Percentiles rank a stretch among this genome's conserved stretches.
Evolutionary conservation across 1,140 invertebrate species (phyloP).

Genomic region (Drosophila equinoxialis): DNA sequence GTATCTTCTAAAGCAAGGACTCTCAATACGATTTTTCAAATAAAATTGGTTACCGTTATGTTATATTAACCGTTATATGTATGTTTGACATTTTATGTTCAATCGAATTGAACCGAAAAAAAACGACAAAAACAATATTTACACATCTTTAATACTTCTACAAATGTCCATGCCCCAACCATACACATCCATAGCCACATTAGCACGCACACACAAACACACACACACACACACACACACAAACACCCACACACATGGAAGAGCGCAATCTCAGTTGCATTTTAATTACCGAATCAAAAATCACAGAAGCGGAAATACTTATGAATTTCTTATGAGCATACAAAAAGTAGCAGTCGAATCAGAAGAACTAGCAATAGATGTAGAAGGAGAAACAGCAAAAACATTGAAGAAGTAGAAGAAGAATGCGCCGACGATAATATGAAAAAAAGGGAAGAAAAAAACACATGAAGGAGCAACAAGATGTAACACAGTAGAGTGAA

Average conservation of each 20-base stretch:
- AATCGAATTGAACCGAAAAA: neutral
- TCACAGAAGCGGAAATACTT: slow-evolving; percentile 78
- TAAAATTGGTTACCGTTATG: too few species aligned
- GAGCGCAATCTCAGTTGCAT: slow-evolving; percentile 75
- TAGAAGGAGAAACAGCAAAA: slow-evolving; percentile 18
- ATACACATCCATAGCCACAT: slow-evolving; percentile 5
- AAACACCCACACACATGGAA: slow-evolving; percentile 9
- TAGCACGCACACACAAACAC: slow-evolving; percentile 3
- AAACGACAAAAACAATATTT: neutral
- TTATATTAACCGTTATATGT: too few species aligned
- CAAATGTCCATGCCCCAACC: slow-evolving; percentile 15
- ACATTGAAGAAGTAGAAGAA: slow-evolving; percentile 35
- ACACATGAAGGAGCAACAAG: slow-evolving; percentile 22
- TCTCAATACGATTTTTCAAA: too few species aligned
- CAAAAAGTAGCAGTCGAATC: slow-evolving; percentile 37
- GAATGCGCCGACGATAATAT: slow-evolving; percentile 44
- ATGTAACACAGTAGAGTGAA: slow-evolving; percentile 26
- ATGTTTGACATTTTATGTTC: neutral
- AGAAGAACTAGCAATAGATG: slow-evolving; percentile 26
- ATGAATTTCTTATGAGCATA: slow-evolving; percentile 75
- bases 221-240: neutral
- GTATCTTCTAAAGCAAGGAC: too few species aligned
- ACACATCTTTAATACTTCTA: slow-evolving; percentile 8
- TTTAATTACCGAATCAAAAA: slow-evolving; percentile 81
- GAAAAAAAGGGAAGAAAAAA: slow-evolving; percentile 32